Conservation (phyloP, 2,113 vertebrate genomes). For the Nestor notabilis region DNA sequence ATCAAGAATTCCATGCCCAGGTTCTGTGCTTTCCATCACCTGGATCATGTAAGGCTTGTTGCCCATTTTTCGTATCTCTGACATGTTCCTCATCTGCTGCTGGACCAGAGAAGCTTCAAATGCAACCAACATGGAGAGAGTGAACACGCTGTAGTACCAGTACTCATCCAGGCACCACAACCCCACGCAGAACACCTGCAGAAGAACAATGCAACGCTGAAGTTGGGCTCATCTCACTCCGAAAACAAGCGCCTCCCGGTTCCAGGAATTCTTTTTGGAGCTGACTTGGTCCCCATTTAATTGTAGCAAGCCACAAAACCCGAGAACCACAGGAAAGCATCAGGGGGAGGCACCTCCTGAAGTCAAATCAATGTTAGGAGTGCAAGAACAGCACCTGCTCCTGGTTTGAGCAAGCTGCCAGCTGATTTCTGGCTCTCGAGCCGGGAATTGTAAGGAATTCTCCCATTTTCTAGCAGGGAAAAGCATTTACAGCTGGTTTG, state of each 20-base stretch:
- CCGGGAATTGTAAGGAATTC: neutral
- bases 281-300: neutral
- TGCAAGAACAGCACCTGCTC: too few relatives aligned
- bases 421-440: neutral
- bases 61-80: constrained; percentile 94
- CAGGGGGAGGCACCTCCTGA: neutral
- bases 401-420: neutral
- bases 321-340: neutral
- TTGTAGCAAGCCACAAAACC: neutral
- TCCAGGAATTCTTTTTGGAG: neutral
- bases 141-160: constrained; percentile 98
- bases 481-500: neutral
- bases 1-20: accelerated
- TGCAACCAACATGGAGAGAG: constrained; percentile 94
- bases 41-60: constrained; percentile 95
- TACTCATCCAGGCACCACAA: constrained; percentile 98
- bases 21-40: constrained; percentile 56
- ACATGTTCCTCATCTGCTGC: constrained; percentile 96
- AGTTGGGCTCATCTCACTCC: neutral
- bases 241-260: neutral
- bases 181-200: constrained; percentile 93
- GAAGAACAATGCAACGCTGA: neutral
- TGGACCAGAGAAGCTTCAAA: constrained; percentile 97
- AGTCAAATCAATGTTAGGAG: neutral
- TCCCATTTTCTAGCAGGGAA: neutral